A percentile compares a stretch with the other conserved stretches of the same genome.
phyloP scores from a whole-genome alignment of 2,888 invertebrate species.

The Epinotia demarniana region DNA sequence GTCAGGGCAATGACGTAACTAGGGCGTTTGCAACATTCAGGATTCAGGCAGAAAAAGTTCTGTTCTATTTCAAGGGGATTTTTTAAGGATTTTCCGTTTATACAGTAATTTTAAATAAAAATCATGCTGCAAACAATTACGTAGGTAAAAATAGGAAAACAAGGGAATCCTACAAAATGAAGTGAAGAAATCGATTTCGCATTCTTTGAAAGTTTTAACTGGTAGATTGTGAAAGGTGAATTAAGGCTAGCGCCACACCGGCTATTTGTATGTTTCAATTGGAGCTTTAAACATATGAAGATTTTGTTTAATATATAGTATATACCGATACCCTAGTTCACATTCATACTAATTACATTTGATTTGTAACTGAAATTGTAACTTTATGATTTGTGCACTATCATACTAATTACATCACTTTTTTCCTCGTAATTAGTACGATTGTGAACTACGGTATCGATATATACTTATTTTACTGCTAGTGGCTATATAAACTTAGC shows the following conservation, averaged over 20 bases:
- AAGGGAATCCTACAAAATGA: constrained; percentile 12
- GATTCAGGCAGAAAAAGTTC: background rate
- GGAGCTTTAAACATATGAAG: too few species aligned
- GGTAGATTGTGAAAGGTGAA: constrained; percentile 11
- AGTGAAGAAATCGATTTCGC: constrained; percentile 12
- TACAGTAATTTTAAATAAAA: background rate
- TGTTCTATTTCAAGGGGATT: background rate
- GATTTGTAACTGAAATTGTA: too few species aligned
- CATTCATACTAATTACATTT: too few species aligned
- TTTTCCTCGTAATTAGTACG: too few species aligned
- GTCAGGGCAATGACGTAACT: background rate
- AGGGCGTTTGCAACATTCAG: background rate
- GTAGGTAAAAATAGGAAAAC: background rate
- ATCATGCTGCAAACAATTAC: background rate
- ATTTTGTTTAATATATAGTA: too few species aligned
- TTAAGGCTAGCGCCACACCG: constrained; percentile 8
- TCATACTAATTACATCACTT: too few species aligned
- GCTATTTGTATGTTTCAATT: too few species aligned
- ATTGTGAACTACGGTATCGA: too few species aligned
- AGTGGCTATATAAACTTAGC: too few species aligned
- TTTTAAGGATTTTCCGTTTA: background rate
- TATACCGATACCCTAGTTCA: too few species aligned
- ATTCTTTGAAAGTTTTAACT: background rate
- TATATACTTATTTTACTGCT: too few species aligned
- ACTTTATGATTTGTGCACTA: too few species aligned